Evolutionary conservation across 2,113 vertebrate species (phyloP).

Genomic region (Notothenia coriiceps): DNA sequence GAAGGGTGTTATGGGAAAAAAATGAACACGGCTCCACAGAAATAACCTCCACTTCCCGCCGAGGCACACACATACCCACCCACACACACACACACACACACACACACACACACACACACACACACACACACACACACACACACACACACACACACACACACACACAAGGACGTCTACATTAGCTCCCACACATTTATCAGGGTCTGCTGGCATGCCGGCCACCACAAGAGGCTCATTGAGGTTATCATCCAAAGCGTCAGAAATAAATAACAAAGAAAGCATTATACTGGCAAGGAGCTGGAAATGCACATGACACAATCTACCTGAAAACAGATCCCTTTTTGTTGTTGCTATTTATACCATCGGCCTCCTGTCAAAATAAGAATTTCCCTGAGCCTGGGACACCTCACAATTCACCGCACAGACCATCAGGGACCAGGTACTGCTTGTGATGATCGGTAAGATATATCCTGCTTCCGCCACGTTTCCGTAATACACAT

Average conservation of each 20-base stretch:
- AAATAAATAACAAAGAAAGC: constrained; percentile 34
- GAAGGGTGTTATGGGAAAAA: constrained; percentile 71
- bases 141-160: constrained; percentile 14
- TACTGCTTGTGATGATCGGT: no score
- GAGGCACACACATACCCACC: constrained; percentile 46
- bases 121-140: constrained; percentile 4
- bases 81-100: constrained; percentile 11
- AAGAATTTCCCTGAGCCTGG: background rate
- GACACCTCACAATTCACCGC: no score
- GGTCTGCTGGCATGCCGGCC: constrained; percentile 17
- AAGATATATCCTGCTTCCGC: no score
- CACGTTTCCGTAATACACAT: no score
- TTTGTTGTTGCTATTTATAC: constrained; percentile 15
- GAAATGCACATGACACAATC: background rate
- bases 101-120: constrained; percentile 16
- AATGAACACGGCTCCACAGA: constrained; percentile 59
- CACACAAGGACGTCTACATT: constrained; percentile 29
- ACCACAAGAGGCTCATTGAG: constrained; percentile 20
- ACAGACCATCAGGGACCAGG: no score
- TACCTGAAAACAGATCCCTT: background rate
- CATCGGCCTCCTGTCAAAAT: constrained; percentile 10
- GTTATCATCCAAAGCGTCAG: constrained; percentile 26
- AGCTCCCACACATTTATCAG: constrained; percentile 24
- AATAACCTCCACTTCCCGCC: constrained; percentile 69
- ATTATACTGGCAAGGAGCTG: background rate